phyloP scores from a whole-genome alignment of 2,113 vertebrate species.

The Equus quagga region DNA sequence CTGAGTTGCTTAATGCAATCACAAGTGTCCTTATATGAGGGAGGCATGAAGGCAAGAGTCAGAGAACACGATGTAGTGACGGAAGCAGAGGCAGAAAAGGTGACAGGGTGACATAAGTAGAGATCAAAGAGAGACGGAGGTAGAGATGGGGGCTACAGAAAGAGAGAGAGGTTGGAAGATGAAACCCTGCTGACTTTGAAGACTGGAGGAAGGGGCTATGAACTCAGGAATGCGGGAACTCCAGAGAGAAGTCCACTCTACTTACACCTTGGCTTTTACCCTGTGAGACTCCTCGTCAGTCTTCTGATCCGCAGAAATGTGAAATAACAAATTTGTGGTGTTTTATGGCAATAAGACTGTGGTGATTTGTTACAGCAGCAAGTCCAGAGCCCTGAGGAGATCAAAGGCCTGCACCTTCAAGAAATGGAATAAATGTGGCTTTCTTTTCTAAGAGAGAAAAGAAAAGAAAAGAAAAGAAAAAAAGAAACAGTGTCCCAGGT shows the following conservation, averaged over 20 bases:
- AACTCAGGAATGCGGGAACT: not conserved
- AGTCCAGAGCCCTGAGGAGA: not conserved
- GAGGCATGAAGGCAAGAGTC: not conserved
- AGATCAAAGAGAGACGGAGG: not conserved
- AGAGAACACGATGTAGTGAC: not conserved
- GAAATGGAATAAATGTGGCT: not conserved
- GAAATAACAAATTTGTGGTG: not conserved
- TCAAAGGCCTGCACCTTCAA: not conserved
- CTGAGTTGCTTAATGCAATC: not conserved
- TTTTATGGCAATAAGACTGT: not conserved
- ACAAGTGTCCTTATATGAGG: not conserved
- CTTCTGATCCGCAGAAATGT: constrained; percentile 12
- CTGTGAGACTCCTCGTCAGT: not conserved
- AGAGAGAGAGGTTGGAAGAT: not conserved
- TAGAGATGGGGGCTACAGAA: not conserved
- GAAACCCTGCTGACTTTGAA: not conserved
- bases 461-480: not conserved
- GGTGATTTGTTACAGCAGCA: constrained; percentile 45
- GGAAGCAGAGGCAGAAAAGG: not conserved
- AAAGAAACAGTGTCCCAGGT: not conserved
- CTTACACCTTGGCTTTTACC: not conserved
- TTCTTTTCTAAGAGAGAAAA: not conserved
- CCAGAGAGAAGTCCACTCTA: not conserved
- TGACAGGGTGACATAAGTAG: not conserved
- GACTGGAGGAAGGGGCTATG: not conserved